phyloP scores from a whole-genome alignment of 2,797 vertebrate genomes.

The Discoglossus pictus region DNA sequence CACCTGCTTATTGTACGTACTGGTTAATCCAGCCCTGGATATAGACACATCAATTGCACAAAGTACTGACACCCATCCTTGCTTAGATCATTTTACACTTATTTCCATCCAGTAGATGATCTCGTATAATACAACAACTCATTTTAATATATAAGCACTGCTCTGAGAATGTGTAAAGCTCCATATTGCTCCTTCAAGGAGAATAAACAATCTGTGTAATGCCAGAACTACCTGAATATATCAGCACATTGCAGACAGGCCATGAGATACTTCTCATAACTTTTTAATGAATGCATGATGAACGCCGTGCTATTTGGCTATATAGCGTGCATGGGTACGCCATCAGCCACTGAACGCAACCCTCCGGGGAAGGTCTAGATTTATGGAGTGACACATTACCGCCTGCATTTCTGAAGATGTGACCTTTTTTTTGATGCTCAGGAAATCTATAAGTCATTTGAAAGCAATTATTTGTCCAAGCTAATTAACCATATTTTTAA shows the following conservation, averaged over 20 bases:
- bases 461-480: conserved; percentile 50
- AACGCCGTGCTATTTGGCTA: conserved; percentile 20
- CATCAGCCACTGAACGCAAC: conserved; percentile 18
- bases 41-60: conserved; percentile 11
- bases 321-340: conserved; percentile 7
- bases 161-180: background rate
- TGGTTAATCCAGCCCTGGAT: no score
- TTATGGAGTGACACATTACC: conserved; percentile 38
- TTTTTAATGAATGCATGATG: conserved; percentile 52
- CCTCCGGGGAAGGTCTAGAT: conserved; percentile 31
- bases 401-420: conserved; percentile 35
- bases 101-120: background rate
- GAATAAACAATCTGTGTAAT: conserved; percentile 30
- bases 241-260: conserved; percentile 31
- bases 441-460: conserved; percentile 46
- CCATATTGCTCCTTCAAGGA: conserved; percentile 3
- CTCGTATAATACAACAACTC: conserved; percentile 11
- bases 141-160: conserved; percentile 25
- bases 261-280: conserved; percentile 37
- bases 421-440: conserved; percentile 47
- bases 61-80: conserved; percentile 14
- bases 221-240: conserved; percentile 27
- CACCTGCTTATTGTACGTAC: no score
- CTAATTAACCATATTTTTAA: conserved; percentile 50
- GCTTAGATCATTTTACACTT: conserved; percentile 26